phyloP scores from a whole-genome alignment of 1,140 invertebrate species.

The Diploscapter pachys region DNA sequence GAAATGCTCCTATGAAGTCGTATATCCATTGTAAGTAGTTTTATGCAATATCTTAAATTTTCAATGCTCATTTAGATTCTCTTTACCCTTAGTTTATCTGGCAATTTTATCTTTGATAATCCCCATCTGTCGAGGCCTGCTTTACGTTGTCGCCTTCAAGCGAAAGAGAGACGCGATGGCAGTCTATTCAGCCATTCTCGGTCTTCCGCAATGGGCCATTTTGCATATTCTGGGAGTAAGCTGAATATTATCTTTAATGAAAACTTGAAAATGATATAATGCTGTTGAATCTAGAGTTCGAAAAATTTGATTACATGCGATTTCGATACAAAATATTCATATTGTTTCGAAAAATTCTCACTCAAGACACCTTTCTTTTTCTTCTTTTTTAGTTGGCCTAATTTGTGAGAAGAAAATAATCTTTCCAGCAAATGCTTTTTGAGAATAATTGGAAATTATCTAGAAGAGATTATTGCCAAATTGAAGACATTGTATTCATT shows the following conservation, averaged over 20 bases:
- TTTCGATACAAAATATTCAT: too few relatives aligned
- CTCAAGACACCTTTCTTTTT: too few relatives aligned
- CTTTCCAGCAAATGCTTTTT: too few relatives aligned
- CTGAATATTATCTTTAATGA: too few relatives aligned
- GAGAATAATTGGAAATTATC: not conserved
- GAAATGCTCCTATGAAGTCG: slow-evolving; percentile 29
- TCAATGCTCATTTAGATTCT: slow-evolving; percentile 17
- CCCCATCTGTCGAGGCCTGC: slow-evolving; percentile 4
- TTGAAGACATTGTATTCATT: not conserved
- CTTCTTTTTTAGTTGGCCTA: too few relatives aligned
- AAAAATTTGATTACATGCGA: too few relatives aligned
- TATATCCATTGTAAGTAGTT: slow-evolving; percentile 26
- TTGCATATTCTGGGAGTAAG: slow-evolving; percentile 7
- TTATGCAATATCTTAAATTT: slow-evolving; percentile 5
- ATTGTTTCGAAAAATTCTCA: too few relatives aligned
- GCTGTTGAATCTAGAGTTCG: too few relatives aligned
- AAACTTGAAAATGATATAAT: too few relatives aligned
- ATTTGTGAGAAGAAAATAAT: too few relatives aligned
- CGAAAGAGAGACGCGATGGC: slow-evolving; percentile 12
- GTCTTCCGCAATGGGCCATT: slow-evolving; percentile 12
- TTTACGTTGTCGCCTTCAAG: slow-evolving; percentile 8
- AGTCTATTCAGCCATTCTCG: slow-evolving; percentile 13
- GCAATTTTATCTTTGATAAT: slow-evolving; percentile 12
- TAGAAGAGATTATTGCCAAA: not conserved
- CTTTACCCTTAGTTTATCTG: slow-evolving; percentile 19